Percentiles rank a stretch among this genome's conserved stretches.
Conservation (phyloP, 1,140 invertebrate species). For the Belonocnema kinseyi region DNA sequence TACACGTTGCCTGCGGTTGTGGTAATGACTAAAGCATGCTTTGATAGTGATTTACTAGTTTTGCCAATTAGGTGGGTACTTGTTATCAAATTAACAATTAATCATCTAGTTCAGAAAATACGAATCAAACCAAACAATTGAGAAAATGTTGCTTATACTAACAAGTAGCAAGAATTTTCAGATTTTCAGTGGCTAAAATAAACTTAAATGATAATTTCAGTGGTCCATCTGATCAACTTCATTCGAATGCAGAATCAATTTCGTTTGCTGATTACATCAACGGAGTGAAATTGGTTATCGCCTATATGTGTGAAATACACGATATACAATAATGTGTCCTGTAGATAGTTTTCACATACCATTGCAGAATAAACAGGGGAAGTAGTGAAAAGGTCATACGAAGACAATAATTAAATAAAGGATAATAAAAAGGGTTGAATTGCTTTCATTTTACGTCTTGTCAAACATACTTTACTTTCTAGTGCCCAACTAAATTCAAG, state of each 20-base stretch:
- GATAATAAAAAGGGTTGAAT: too few relatives aligned
- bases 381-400: too few relatives aligned
- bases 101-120: background rate
- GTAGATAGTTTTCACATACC: background rate
- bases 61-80: constrained; percentile 48
- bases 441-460: too few relatives aligned
- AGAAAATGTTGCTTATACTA: background rate
- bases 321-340: constrained; percentile 37
- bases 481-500: too few relatives aligned
- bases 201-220: constrained; percentile 37
- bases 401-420: too few relatives aligned
- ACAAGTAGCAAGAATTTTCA: constrained; percentile 20
- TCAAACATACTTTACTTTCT: too few relatives aligned
- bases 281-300: constrained; percentile 47
- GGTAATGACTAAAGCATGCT: constrained; percentile 38
- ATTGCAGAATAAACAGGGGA: too few relatives aligned
- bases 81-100: constrained; percentile 32
- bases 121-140: background rate
- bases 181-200: background rate
- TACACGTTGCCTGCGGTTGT: constrained; percentile 46
- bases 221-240: constrained; percentile 31
- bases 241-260: constrained; percentile 44
- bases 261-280: constrained; percentile 42
- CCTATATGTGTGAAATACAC: constrained; percentile 53
- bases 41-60: constrained; percentile 46